A percentile compares a stretch with the other conserved stretches of the same genome.
Evolutionary conservation across 92 coral and sea anemone species (phyloP).

Genomic region (Micromussa lordhowensis): DNA sequence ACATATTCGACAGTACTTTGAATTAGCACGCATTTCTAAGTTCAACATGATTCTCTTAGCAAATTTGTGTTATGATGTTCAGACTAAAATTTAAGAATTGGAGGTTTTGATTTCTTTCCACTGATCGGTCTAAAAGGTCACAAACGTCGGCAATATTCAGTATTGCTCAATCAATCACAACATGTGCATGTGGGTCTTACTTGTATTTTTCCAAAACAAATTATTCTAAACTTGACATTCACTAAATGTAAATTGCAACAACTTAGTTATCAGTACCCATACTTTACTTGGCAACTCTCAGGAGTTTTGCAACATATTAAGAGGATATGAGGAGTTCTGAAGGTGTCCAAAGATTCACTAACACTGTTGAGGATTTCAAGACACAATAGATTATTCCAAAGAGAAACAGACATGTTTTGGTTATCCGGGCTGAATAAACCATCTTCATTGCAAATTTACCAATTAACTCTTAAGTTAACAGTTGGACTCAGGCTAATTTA

Average conservation of each 20-base stretch:
- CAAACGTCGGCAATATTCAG: background rate
- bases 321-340: background rate
- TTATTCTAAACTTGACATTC: background rate
- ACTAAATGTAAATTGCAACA: background rate
- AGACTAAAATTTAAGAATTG: background rate
- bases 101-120: background rate
- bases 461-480: too few species aligned
- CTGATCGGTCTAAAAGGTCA: background rate
- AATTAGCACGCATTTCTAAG: background rate
- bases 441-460: too few species aligned
- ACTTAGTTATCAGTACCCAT: background rate
- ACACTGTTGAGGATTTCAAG: background rate
- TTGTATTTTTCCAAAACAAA: background rate
- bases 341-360: background rate
- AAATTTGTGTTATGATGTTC: background rate
- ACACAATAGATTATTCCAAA: too few species aligned
- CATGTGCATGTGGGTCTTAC: background rate
- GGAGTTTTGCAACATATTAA: background rate
- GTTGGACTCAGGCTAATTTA: too few species aligned
- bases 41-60: background rate
- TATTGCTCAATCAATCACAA: conserved; percentile 8
- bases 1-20: background rate
- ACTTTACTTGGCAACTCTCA: background rate
- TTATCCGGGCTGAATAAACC: too few species aligned
- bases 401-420: too few species aligned